Conservation (phyloP, 2,888 invertebrate genomes). For the Spodoptera littoralis region DNA sequence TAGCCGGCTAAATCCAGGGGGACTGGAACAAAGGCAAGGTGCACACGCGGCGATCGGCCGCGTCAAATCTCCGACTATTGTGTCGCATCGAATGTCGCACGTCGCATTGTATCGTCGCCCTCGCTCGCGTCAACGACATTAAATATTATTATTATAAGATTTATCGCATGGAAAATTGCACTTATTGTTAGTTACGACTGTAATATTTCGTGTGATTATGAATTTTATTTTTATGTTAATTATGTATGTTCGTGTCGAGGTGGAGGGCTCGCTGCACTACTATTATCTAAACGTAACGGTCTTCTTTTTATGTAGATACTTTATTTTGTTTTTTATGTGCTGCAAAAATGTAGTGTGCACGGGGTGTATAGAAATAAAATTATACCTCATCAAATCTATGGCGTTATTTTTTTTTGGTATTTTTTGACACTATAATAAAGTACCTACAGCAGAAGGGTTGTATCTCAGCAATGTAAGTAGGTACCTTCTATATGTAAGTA, state of each 20-base stretch:
- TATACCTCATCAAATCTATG: slow-evolving; percentile 8
- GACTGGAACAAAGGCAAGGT: slow-evolving; percentile 76
- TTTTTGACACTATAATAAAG: neutral
- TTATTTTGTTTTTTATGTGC: slow-evolving; percentile 12
- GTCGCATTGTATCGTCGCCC: slow-evolving; percentile 60
- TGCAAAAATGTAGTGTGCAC: slow-evolving; percentile 19
- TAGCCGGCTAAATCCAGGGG: slow-evolving; percentile 61
- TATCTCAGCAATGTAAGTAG: neutral
- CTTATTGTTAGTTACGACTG: slow-evolving; percentile 81
- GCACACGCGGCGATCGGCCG: slow-evolving; percentile 77
- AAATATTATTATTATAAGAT: slow-evolving; percentile 87
- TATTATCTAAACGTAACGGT: slow-evolving; percentile 52
- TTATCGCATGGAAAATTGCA: slow-evolving; percentile 88
- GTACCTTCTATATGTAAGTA: no score
- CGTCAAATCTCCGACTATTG: slow-evolving; percentile 72
- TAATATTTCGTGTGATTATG: slow-evolving; percentile 85
- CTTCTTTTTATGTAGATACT: slow-evolving; percentile 27
- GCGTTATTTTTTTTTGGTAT: neutral
- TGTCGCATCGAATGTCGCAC: slow-evolving; percentile 49
- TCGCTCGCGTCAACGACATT: slow-evolving; percentile 67
- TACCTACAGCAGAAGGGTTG: neutral
- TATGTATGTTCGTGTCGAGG: slow-evolving; percentile 67
- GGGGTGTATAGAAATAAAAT: slow-evolving; percentile 10
- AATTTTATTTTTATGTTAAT: slow-evolving; percentile 87
- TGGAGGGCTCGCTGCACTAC: slow-evolving; percentile 59